Evolutionary conservation across 2,797 vertebrate genomes (phyloP).

Genomic region (Halcyon badia): DNA sequence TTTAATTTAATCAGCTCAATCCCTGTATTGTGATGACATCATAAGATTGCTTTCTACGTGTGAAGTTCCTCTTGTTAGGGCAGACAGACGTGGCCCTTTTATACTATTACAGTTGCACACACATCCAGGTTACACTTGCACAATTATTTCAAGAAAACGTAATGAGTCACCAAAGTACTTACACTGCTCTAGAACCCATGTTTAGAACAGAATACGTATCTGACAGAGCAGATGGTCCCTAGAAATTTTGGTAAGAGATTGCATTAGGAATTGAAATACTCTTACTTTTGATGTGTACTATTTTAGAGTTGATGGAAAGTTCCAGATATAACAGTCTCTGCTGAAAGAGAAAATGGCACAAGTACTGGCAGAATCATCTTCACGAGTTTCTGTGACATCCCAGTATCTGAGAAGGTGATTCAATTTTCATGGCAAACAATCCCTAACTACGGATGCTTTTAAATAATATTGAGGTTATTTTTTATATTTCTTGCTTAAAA

Average conservation of each 20-base stretch:
- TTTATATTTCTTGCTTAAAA: neutral
- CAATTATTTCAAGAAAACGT: neutral
- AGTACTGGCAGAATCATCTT: neutral
- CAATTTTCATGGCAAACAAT: neutral
- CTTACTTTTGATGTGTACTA: neutral
- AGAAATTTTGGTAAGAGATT: neutral
- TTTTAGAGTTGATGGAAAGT: neutral
- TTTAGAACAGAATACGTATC: neutral
- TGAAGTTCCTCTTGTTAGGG: neutral
- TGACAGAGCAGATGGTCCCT: neutral
- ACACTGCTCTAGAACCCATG: neutral
- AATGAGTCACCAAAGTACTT: neutral
- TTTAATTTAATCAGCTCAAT: slow-evolving; percentile 34
- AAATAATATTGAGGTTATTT: neutral
- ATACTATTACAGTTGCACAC: neutral
- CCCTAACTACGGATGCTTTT: neutral
- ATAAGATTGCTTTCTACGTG: neutral
- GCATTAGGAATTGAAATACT: neutral
- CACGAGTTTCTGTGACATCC: neutral
- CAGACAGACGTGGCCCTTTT: neutral
- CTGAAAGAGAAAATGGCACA: neutral
- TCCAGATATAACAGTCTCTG: neutral
- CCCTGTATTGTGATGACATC: neutral
- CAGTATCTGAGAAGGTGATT: neutral
- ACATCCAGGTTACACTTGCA: neutral